phyloP scores from a whole-genome alignment of 2,113 vertebrate genomes.

The Clarias macrocephalus region DNA sequence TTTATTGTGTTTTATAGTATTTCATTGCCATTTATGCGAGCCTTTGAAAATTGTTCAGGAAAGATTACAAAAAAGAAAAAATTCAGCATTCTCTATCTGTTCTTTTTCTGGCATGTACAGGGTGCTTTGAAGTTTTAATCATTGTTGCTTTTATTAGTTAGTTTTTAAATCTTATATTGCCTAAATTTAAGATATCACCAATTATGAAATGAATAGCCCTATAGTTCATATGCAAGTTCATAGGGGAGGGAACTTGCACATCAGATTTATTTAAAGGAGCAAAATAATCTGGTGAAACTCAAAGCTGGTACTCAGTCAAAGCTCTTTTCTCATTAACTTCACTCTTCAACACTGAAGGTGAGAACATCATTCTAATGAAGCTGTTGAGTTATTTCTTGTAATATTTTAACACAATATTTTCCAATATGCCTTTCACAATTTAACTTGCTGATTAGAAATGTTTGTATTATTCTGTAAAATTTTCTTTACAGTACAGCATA shows the following conservation, averaged over 20 bases:
- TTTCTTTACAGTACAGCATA: slow-evolving; percentile 17
- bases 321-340: neutral
- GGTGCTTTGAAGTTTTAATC: no score
- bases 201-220: no score
- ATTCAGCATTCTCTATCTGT: neutral
- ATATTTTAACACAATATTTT: neutral
- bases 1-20: neutral
- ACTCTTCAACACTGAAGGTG: neutral
- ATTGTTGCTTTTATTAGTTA: no score
- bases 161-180: no score
- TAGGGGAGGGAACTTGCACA: no score
- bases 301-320: neutral
- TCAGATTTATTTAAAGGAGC: no score
- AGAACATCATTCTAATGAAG: neutral
- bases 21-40: neutral
- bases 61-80: neutral
- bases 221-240: no score
- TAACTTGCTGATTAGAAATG: neutral
- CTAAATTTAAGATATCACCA: no score
- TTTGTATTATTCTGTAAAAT: no score
- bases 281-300: no score
- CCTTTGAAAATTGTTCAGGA: neutral
- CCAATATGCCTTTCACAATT: neutral
- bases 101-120: no score
- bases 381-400: neutral